A percentile compares a stretch with the other conserved stretches of the same genome.
phyloP scores from a whole-genome alignment of 2,113 vertebrate species.

The Chroicocephalus ridibundus region DNA sequence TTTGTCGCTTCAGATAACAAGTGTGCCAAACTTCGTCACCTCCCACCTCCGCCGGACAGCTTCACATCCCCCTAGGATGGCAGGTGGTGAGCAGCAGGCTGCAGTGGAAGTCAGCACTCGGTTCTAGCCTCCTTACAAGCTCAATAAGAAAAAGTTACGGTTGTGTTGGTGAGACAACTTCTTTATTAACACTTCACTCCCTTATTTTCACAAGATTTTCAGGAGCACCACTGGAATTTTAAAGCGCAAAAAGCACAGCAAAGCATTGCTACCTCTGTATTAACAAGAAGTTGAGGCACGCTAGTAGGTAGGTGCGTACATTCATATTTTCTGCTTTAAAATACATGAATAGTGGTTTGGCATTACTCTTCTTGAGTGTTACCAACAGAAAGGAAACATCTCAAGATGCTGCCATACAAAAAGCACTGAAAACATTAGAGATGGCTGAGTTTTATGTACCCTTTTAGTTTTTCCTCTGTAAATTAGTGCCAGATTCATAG shows the following conservation, averaged over 20 bases:
- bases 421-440: background rate
- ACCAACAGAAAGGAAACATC: background rate
- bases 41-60: background rate
- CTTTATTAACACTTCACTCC: background rate
- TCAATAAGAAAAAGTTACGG: background rate
- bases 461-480: background rate
- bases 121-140: background rate
- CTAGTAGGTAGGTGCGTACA: background rate
- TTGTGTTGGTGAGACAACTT: background rate
- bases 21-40: background rate
- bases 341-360: background rate
- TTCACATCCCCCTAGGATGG: background rate
- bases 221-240: background rate
- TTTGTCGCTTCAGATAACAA: background rate
- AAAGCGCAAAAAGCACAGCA: background rate
- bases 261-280: background rate
- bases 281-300: background rate
- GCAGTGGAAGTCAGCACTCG: background rate
- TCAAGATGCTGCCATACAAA: background rate
- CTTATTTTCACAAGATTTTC: background rate
- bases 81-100: background rate
- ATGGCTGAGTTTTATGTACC: background rate
- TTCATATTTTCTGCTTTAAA: background rate
- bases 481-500: conserved; percentile 18
- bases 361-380: background rate